Conservation (phyloP, 2,888 invertebrate genomes). For the Yponomeuta cagnagella region DNA sequence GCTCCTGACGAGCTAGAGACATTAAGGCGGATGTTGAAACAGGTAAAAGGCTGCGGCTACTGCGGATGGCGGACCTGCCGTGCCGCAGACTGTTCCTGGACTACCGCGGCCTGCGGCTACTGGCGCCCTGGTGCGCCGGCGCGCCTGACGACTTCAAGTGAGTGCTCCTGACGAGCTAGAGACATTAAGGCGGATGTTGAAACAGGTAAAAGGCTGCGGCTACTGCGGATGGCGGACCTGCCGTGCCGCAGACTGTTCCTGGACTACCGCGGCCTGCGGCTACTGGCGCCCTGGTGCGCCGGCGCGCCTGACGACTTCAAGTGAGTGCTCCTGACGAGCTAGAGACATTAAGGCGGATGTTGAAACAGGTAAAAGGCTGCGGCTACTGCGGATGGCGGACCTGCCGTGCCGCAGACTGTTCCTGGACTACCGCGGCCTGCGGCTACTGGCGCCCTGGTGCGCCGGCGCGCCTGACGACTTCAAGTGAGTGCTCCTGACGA, state of each 20-base stretch:
- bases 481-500: slow-evolving; percentile 39
- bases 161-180: slow-evolving; percentile 22
- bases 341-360: too few relatives aligned
- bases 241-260: slow-evolving; percentile 91
- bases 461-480: too few relatives aligned
- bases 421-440: slow-evolving; percentile 93
- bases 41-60: slow-evolving; percentile 73
- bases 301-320: slow-evolving; percentile 77
- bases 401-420: slow-evolving; percentile 90
- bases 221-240: slow-evolving; percentile 86
- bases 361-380: slow-evolving; percentile 47
- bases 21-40: too few relatives aligned
- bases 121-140: too few relatives aligned
- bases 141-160: slow-evolving; percentile 75
- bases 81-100: slow-evolving; percentile 92
- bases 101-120: slow-evolving; percentile 92
- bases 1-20: neutral
- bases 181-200: too few relatives aligned
- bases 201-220: too few relatives aligned
- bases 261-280: slow-evolving; percentile 93
- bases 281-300: slow-evolving; percentile 95
- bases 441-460: too few relatives aligned
- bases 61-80: slow-evolving; percentile 87
- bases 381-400: slow-evolving; percentile 86
- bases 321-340: slow-evolving; percentile 32